A percentile compares a stretch with the other conserved stretches of the same genome.
phyloP scores from a whole-genome alignment of 2,113 vertebrate genomes.

The Corvus cornix region DNA sequence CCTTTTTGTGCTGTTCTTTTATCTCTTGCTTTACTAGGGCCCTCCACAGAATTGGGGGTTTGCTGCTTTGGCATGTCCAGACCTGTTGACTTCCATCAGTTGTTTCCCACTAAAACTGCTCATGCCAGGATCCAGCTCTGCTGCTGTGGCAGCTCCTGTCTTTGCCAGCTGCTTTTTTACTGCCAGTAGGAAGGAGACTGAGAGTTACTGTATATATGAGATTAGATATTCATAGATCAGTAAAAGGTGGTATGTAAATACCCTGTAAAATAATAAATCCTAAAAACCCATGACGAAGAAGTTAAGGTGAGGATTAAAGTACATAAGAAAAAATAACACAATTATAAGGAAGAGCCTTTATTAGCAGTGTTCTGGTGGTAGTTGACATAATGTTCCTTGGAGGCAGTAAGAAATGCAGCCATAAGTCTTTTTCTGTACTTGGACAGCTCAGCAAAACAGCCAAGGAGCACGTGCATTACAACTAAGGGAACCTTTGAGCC shows the following conservation, averaged over 20 bases:
- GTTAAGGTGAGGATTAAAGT: neutral
- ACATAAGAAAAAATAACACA: neutral
- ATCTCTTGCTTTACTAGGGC: neutral
- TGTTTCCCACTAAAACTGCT: neutral
- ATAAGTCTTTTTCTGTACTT: constrained; percentile 12
- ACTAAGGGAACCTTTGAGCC: constrained; percentile 1
- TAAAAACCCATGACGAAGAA: neutral
- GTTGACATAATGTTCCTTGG: constrained; percentile 23
- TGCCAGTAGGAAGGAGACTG: constrained; percentile 17
- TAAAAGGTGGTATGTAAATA: neutral
- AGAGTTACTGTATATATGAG: neutral
- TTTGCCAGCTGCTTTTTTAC: constrained; percentile 30
- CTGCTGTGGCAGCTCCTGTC: neutral
- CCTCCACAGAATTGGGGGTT: neutral
- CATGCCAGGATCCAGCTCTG: constrained; percentile 5
- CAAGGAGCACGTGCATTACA: neutral
- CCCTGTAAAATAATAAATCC: neutral
- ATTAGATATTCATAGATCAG: neutral
- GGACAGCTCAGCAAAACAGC: neutral
- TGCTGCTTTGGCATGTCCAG: neutral
- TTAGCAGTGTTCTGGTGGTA: neutral
- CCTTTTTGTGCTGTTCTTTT: neutral
- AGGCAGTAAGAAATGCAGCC: neutral
- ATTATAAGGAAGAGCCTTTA: neutral
- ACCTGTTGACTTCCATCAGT: constrained; percentile 12